These are phyloP conservation scores for Phenganax marumi DNA, from an alignment of 92 coral and sea anemone genomes.

Conservation along the genomic window DNA sequence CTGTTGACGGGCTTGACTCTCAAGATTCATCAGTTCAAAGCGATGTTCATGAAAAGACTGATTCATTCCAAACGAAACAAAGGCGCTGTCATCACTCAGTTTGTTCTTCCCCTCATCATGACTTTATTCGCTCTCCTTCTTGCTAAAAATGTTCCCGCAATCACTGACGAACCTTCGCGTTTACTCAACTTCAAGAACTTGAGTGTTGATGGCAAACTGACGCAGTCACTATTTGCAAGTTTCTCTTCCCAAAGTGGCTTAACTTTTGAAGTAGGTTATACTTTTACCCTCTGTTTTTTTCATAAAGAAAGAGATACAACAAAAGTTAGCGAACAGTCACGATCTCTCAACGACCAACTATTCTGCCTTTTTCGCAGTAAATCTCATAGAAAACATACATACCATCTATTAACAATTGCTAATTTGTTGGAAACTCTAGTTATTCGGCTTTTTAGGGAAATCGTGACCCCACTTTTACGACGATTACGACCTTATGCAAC, in stretches of 20 bases:
- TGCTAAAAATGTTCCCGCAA: conserved; percentile 53
- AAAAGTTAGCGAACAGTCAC: too few species aligned
- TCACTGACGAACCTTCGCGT: conserved; percentile 74
- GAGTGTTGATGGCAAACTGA: conserved; percentile 63
- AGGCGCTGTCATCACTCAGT: conserved; percentile 77
- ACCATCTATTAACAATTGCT: too few species aligned
- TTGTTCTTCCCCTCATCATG: conserved; percentile 75
- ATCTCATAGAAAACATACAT: too few species aligned
- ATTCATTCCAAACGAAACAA: conserved; percentile 91
- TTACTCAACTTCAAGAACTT: conserved; percentile 70
- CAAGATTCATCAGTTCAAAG: conserved; percentile 90
- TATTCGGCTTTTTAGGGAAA: too few species aligned
- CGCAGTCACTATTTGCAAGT: conserved; percentile 73
- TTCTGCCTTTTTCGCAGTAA: too few species aligned
- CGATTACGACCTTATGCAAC: too few species aligned
- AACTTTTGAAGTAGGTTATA: background rate
- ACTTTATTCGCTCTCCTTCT: conserved; percentile 72
- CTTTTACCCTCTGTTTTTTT: background rate
- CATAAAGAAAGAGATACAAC: too few species aligned
- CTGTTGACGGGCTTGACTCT: conserved; percentile 66
- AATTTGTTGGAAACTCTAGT: too few species aligned
- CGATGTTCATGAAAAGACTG: conserved; percentile 84
- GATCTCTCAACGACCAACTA: too few species aligned
- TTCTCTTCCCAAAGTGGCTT: conserved; percentile 16
- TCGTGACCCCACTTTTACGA: too few species aligned